These are phyloP conservation scores for Sebastes schlegelii DNA, from an alignment of 2,113 vertebrate genomes.

Conservation along the genomic window DNA sequence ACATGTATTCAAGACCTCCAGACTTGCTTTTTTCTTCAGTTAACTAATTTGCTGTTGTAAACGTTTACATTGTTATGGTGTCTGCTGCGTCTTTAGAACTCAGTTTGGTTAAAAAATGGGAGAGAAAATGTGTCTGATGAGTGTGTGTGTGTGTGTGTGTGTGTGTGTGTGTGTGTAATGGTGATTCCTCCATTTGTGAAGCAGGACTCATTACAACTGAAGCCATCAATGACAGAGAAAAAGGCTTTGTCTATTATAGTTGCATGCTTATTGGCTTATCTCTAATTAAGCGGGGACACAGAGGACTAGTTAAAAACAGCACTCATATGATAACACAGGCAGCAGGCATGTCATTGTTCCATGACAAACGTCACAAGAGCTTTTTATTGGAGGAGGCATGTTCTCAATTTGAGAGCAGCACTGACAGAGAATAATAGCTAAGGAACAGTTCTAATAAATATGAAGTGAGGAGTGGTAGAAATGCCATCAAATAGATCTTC, in stretches of 20 bases:
- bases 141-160: background rate
- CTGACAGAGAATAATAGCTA: background rate
- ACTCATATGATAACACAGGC: slow-evolving; percentile 5
- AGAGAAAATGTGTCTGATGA: slow-evolving; percentile 7
- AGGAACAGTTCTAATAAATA: background rate
- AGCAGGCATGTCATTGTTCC: slow-evolving; percentile 12
- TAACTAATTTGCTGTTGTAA: slow-evolving; percentile 62
- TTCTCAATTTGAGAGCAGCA: background rate
- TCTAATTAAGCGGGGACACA: slow-evolving; percentile 62
- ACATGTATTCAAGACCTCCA: slow-evolving; percentile 21
- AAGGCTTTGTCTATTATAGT: slow-evolving; percentile 52
- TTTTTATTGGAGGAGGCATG: background rate
- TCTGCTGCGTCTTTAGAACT: slow-evolving; percentile 35
- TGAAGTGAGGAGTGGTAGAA: background rate
- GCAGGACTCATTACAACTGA: slow-evolving; percentile 35
- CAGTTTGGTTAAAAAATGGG: slow-evolving; percentile 11
- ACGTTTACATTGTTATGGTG: slow-evolving; percentile 45
- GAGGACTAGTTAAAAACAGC: slow-evolving; percentile 43
- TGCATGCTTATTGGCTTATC: slow-evolving; percentile 39
- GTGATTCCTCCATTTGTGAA: slow-evolving; percentile 22
- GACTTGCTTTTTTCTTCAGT: slow-evolving; percentile 28
- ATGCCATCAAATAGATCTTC: background rate
- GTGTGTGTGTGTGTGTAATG: background rate
- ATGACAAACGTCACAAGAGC: background rate
- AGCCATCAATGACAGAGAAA: slow-evolving; percentile 30